Percentiles rank a stretch among this genome's conserved stretches.
Conservation (phyloP, 2,797 vertebrate species). For the Halcyon chelicuti region DNA sequence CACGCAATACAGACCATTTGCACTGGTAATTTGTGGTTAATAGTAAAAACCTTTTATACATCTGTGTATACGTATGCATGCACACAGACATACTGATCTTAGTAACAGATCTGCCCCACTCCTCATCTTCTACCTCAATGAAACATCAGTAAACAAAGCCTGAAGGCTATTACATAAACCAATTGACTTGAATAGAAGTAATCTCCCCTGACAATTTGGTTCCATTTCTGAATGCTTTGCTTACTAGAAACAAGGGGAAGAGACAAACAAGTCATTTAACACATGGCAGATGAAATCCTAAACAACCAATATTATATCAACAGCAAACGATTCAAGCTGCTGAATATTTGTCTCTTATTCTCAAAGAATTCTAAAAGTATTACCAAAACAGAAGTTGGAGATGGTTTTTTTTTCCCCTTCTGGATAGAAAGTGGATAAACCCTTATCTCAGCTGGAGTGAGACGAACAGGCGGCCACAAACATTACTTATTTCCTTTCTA, state of each 20-base stretch:
- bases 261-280: conserved; percentile 1
- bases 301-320: background rate
- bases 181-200: background rate
- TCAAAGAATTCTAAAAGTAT: background rate
- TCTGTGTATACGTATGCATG: no score
- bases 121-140: background rate
- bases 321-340: background rate
- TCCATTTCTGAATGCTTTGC: background rate
- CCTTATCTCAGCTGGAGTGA: background rate
- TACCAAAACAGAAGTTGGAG: background rate
- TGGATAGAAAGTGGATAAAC: background rate
- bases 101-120: background rate
- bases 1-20: background rate
- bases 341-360: background rate
- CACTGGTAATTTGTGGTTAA: background rate
- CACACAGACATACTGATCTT: background rate
- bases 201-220: background rate
- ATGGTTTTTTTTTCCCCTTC: accelerated
- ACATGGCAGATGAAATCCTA: background rate
- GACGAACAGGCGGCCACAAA: background rate
- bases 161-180: background rate
- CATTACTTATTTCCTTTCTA: background rate
- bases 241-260: background rate
- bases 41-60: background rate
- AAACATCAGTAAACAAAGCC: conserved; percentile 18